Conservation (phyloP, 2,113 vertebrate species). For the Xenopus tropicalis region DNA sequence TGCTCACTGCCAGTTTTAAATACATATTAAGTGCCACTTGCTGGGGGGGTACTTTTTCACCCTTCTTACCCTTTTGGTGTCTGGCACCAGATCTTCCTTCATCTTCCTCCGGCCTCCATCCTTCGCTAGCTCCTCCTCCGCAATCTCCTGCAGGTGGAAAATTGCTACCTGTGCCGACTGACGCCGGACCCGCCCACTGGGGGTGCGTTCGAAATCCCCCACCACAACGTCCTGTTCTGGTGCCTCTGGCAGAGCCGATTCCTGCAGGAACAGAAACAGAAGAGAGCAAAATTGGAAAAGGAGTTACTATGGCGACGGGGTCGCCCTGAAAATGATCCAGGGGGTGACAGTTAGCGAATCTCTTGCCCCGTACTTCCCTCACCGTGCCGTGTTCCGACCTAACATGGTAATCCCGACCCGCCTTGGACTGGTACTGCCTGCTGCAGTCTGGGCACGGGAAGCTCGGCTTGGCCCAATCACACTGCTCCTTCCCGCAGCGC, state of each 20-base stretch:
- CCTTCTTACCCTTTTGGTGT: slow-evolving; percentile 83
- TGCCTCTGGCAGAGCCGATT: slow-evolving; percentile 46
- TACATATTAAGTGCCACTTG: background rate
- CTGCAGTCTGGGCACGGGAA: slow-evolving; percentile 85
- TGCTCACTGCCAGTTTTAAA: no score
- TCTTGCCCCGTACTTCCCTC: slow-evolving; percentile 31
- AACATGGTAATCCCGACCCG: slow-evolving; percentile 87
- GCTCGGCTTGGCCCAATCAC: slow-evolving; percentile 77
- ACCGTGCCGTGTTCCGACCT: slow-evolving; percentile 78
- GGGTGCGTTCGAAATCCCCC: slow-evolving; percentile 87
- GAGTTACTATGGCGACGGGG: background rate
- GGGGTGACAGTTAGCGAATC: no score
- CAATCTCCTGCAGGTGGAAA: slow-evolving; percentile 96
- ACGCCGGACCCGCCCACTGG: slow-evolving; percentile 88
- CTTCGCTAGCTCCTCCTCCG: slow-evolving; percentile 87
- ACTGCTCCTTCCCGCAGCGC: slow-evolving; percentile 81
- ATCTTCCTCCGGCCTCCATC: slow-evolving; percentile 92
- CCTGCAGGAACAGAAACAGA: background rate
- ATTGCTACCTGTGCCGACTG: slow-evolving; percentile 91
- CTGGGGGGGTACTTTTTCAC: background rate
- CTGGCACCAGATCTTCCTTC: slow-evolving; percentile 94
- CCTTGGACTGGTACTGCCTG: slow-evolving; percentile 91
- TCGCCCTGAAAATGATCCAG: background rate
- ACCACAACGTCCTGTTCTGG: slow-evolving; percentile 43
- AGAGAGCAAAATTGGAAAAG: background rate